A percentile compares a stretch with the other conserved stretches of the same genome.
These are phyloP conservation scores for Pungitius pungitius DNA, from an alignment of 2,113 vertebrate genomes.

Conservation along the genomic window DNA sequence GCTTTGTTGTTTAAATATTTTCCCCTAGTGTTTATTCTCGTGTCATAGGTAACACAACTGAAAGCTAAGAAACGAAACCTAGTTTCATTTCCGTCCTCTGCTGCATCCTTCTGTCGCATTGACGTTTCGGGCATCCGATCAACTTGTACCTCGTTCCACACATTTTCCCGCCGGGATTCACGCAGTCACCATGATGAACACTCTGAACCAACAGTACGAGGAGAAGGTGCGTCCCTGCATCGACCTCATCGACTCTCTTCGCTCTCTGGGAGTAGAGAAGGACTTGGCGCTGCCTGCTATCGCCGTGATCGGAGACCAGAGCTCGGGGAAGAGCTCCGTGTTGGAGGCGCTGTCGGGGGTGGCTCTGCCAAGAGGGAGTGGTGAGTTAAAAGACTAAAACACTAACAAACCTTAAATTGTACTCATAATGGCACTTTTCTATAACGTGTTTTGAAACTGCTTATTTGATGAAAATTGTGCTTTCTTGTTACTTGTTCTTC, in stretches of 20 bases:
- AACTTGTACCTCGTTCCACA: background rate
- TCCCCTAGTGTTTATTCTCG: no score
- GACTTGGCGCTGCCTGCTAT: constrained; percentile 81
- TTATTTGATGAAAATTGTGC: no score
- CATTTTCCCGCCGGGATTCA: background rate
- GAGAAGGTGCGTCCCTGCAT: constrained; percentile 80
- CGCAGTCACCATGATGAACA: constrained; percentile 33
- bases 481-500: no score
- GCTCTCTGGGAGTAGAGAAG: constrained; percentile 79
- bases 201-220: constrained; percentile 73
- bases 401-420: no score
- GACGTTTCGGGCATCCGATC: no score
- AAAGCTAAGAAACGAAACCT: constrained; percentile 16
- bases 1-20: no score
- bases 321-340: constrained; percentile 91
- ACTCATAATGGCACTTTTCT: no score
- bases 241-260: constrained; percentile 79
- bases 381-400: no score
- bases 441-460: no score
- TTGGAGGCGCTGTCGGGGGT: constrained; percentile 90
- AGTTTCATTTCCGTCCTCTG: background rate
- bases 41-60: background rate
- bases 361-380: constrained; percentile 86
- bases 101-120: background rate
- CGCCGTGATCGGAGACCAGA: constrained; percentile 85